Conservation (phyloP, 2,888 invertebrate species). For the Pelosia muscerda region DNA sequence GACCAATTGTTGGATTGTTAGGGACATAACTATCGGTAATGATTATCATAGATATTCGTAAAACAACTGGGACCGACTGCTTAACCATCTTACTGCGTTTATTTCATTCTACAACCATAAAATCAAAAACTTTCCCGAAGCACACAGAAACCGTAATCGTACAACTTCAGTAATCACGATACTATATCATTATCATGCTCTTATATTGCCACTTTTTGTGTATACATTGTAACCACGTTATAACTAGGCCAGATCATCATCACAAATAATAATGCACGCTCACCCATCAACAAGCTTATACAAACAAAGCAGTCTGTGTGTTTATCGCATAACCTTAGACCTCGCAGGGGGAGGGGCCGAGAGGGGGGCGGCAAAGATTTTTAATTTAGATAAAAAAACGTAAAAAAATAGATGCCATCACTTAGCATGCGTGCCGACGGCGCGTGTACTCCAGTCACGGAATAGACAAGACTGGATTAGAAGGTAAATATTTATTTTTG, state of each 20-base stretch:
- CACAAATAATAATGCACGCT: slow-evolving; percentile 21
- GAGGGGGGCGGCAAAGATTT: slow-evolving; percentile 64
- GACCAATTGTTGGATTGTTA: too few species aligned
- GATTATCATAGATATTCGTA: too few species aligned
- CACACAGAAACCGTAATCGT: neutral
- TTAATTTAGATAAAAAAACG: slow-evolving; percentile 78
- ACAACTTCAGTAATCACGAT: neutral
- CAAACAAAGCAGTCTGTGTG: slow-evolving; percentile 37
- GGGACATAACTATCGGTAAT: too few species aligned
- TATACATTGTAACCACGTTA: neutral
- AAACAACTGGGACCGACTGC: too few species aligned
- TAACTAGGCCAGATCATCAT: slow-evolving; percentile 19
- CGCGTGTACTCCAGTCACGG: slow-evolving; percentile 24
- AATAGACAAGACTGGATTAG: slow-evolving; percentile 34
- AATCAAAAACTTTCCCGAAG: neutral
- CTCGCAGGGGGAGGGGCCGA: slow-evolving; percentile 40
- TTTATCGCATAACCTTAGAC: slow-evolving; percentile 63
- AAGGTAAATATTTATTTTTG: slow-evolving; percentile 8
- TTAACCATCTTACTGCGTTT: too few species aligned
- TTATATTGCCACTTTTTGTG: neutral
- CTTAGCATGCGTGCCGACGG: slow-evolving; percentile 57
- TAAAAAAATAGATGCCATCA: slow-evolving; percentile 66
- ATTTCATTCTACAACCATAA: neutral
- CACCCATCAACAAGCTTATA: slow-evolving; percentile 25
- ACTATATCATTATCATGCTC: neutral